These are phyloP conservation scores for Zygogramma bicolorata DNA, from an alignment of 2,888 invertebrate species.

Conservation along the genomic window DNA sequence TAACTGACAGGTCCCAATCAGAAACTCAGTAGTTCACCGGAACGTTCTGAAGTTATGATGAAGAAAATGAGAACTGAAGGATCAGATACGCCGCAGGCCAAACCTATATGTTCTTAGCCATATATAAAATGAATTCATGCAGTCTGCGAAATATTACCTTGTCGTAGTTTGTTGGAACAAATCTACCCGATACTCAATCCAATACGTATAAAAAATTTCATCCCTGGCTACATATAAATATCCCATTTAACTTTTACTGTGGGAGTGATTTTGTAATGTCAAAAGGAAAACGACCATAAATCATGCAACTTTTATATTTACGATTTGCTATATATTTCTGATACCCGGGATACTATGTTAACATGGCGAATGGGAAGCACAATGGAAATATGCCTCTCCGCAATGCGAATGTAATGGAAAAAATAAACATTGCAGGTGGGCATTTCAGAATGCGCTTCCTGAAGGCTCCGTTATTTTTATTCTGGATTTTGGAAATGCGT, in stretches of 20 bases:
- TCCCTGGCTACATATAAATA: not conserved
- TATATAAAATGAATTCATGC: not conserved
- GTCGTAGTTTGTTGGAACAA: slow-evolving; percentile 1
- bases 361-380: not conserved
- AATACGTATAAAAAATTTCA: slow-evolving; percentile 1
- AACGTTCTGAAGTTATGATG: not conserved
- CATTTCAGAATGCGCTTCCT: too few species aligned
- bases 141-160: slow-evolving; percentile 3
- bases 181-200: not conserved
- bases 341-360: not conserved
- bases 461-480: too few species aligned
- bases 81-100: not conserved
- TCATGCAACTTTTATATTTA: slow-evolving; percentile 3
- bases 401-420: not conserved
- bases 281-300: slow-evolving; percentile 1
- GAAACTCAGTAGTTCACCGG: not conserved
- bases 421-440: not conserved
- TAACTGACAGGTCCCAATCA: not conserved
- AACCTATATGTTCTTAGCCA: not conserved
- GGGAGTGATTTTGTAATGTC: slow-evolving; percentile 2
- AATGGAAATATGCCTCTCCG: not conserved
- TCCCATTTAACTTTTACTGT: slow-evolving; percentile 3
- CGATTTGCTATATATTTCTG: not conserved
- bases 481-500: too few species aligned
- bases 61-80: not conserved